These are phyloP conservation scores for Lathronympha strigana DNA, from an alignment of 2,888 invertebrate species.

Conservation along the genomic window DNA sequence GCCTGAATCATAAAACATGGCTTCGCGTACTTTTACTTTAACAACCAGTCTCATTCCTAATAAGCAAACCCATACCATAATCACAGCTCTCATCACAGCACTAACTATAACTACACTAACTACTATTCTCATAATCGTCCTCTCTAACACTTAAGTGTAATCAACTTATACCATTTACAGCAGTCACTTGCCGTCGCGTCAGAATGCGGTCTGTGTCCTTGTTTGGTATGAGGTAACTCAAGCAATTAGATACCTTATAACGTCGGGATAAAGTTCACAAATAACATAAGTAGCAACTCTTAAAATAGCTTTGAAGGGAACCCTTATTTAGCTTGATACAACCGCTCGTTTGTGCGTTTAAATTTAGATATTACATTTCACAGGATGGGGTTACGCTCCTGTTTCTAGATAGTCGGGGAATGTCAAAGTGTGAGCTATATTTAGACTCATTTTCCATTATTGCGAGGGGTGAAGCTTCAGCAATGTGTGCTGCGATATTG, in stretches of 20 bases:
- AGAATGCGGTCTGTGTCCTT: constrained; percentile 38
- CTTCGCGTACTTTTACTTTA: no score
- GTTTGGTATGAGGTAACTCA: constrained; percentile 20
- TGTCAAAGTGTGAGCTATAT: background rate
- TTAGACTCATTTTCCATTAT: background rate
- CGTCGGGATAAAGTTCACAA: background rate
- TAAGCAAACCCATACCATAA: no score
- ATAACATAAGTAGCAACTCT: constrained; percentile 10
- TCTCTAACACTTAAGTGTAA: constrained; percentile 25
- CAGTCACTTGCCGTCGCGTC: constrained; percentile 26
- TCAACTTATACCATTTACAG: constrained; percentile 30
- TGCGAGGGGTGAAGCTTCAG: background rate
- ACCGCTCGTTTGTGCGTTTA: constrained; percentile 10
- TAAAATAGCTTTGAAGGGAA: constrained; percentile 38
- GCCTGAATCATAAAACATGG: no score
- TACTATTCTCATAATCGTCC: constrained; percentile 16
- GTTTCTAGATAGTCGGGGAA: background rate
- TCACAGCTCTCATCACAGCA: no score
- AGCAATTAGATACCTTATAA: background rate
- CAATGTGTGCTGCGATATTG: background rate
- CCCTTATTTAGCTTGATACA: constrained; percentile 33
- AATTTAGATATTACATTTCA: constrained; percentile 11
- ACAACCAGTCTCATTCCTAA: no score
- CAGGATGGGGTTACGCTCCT: background rate
- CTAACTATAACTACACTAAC: no score